Percentiles rank a stretch among this genome's conserved stretches.
Conservation (phyloP, 2,797 vertebrate species). For the Cossypha polioptera region DNA sequence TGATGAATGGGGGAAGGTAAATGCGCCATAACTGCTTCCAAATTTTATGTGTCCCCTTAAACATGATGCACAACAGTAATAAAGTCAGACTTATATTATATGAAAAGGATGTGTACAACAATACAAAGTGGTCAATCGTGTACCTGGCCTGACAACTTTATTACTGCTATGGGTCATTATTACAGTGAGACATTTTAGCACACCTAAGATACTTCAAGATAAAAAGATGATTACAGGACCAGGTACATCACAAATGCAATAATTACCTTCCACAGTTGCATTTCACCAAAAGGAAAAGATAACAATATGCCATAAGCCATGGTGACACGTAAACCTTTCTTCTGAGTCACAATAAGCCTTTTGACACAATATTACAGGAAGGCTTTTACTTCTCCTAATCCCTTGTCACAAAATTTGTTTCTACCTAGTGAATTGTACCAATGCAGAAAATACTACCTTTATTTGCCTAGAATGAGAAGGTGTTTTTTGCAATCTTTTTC, state of each 20-base stretch:
- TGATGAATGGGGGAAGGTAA: slow-evolving; percentile 7
- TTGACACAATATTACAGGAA: not conserved
- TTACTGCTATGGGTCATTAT: slow-evolving; percentile 47
- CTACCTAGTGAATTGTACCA: not conserved
- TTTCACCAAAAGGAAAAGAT: slow-evolving; percentile 42
- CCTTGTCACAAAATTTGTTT: not conserved
- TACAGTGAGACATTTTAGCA: slow-evolving; percentile 13
- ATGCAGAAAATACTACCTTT: not conserved
- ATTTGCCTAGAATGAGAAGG: not conserved
- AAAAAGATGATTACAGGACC: slow-evolving; percentile 13
- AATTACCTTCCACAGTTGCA: slow-evolving; percentile 54
- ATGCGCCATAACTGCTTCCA: slow-evolving; percentile 6
- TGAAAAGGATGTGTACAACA: slow-evolving; percentile 60
- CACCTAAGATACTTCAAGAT: slow-evolving; percentile 38
- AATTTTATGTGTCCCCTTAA: slow-evolving; percentile 61
- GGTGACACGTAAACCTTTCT: not conserved
- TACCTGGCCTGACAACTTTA: slow-evolving; percentile 60
- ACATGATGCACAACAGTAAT: slow-evolving; percentile 44
- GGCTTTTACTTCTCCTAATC: not conserved
- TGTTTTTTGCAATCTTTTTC: not conserved
- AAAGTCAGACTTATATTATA: slow-evolving; percentile 58
- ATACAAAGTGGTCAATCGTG: slow-evolving; percentile 61
- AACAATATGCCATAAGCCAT: not conserved
- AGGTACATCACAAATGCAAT: slow-evolving; percentile 1
- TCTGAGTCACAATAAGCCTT: slow-evolving; percentile 14